Base-by-base conservation (phyloP, 2,797 vertebrate genomes). In the Galaxias olidus region DNA sequence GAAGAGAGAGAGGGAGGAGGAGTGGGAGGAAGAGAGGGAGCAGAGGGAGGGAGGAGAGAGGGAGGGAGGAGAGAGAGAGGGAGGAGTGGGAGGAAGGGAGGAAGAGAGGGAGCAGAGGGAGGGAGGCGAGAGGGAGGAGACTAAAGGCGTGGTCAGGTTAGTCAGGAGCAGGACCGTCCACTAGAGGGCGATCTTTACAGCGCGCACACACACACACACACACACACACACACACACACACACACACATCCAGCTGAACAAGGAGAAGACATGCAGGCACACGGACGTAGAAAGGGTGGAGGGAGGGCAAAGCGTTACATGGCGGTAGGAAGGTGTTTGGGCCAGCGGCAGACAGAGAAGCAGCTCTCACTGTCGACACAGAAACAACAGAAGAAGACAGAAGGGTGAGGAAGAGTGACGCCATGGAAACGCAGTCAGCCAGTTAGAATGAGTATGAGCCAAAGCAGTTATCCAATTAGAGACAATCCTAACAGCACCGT, bases 261-360 rank as follows among this genome's bases (percentile, higher is more conserved):
- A 20, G 51, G 9, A 19, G 4, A 19, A 11, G 8, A 12, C 10
- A 10, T 10, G 18, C 6, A 6, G 10, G 53, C 53, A 61, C 49
- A 45, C 55, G 72, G 99, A 94, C 96, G 98, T 98, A 86, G 30
- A 6, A 30, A 6, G 30, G 30, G 30, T 30, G 30, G 30, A 30
- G 2, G 30, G 30, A 30, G 30, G 30, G 30, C 30, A 30, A 30
- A 30, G 30, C 30, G 6, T 30, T 2, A 6, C 30, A 30, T 30
- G 30, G 30, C 6, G 30, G 30, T 30, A 30, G 30, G 30, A 30
- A 30, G 30, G 30, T 30, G 6, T 6, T 2, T 30, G 30, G 30
- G 3, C 30, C 30, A 30, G 30, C 3, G 30, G 30, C 30, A 2
- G 6, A 30, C 2, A 30, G 30, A 30, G 30, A 30, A 30, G 30